These are phyloP conservation scores for Eurystomus gularis DNA, from an alignment of 2,113 vertebrate genomes.

Conservation along the genomic window DNA sequence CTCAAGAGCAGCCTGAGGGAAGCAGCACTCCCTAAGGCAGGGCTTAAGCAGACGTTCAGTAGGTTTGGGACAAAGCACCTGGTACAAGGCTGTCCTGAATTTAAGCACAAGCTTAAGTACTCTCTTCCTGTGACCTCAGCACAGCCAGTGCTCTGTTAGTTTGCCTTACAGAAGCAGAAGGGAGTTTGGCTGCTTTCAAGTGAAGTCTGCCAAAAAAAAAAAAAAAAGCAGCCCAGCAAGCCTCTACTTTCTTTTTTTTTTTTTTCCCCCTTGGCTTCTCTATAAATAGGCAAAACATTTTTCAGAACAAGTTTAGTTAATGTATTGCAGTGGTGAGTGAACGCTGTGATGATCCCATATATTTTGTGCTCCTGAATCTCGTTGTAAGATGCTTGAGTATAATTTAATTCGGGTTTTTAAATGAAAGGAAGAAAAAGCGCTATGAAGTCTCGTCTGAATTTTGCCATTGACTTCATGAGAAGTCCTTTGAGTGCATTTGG, in stretches of 20 bases:
- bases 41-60: background rate
- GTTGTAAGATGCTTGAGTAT: background rate
- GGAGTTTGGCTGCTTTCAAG: conserved; percentile 21
- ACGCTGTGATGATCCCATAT: background rate
- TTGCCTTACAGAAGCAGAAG: conserved; percentile 28
- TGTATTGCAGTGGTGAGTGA: conserved; percentile 30
- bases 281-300: conserved; percentile 58
- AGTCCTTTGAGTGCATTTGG: conserved; percentile 2
- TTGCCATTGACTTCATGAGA: background rate
- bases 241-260: background rate
- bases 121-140: conserved; percentile 13
- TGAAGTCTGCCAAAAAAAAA: conserved; percentile 20
- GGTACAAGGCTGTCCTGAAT: background rate
- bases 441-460: conserved; percentile 1
- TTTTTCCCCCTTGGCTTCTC: background rate
- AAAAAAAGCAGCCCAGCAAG: background rate
- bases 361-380: background rate
- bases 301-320: conserved; percentile 52
- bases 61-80: background rate
- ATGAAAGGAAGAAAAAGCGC: background rate
- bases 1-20: background rate
- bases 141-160: background rate
- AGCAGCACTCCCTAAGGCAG: background rate
- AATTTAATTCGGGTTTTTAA: conserved; percentile 37
- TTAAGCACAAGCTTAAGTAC: background rate